These are phyloP conservation scores for Sturmia bella DNA, from an alignment of 2,888 invertebrate genomes.

Conservation along the genomic window DNA sequence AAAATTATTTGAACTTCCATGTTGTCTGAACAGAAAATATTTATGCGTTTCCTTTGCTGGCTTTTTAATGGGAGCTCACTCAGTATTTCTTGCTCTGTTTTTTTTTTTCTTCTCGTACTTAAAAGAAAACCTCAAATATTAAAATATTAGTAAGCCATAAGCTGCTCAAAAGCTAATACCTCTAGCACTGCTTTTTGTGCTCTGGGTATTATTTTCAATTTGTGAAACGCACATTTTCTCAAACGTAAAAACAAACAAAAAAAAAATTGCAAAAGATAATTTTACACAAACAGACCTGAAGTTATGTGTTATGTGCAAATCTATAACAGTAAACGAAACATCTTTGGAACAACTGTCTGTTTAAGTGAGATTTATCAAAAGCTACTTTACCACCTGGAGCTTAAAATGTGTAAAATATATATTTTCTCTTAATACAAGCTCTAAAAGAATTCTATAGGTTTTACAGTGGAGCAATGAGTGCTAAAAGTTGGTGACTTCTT, in stretches of 20 bases:
- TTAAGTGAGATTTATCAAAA: slow-evolving; percentile 55
- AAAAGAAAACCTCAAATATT: slow-evolving; percentile 59
- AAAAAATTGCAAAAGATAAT: background rate
- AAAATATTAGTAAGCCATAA: slow-evolving; percentile 59
- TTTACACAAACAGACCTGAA: slow-evolving; percentile 42
- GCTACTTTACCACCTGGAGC: slow-evolving; percentile 58
- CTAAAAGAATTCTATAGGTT: slow-evolving; percentile 7
- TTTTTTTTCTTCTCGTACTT: slow-evolving; percentile 2
- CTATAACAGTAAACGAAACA: slow-evolving; percentile 22
- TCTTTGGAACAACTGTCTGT: slow-evolving; percentile 42
- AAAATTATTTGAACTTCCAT: slow-evolving; percentile 28
- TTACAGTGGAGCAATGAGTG: background rate
- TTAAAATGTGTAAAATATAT: slow-evolving; percentile 26
- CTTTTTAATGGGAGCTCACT: no score
- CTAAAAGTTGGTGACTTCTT: background rate
- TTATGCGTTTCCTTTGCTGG: slow-evolving; percentile 18
- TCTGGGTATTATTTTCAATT: slow-evolving; percentile 36
- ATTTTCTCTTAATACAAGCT: slow-evolving; percentile 9
- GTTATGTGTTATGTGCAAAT: background rate
- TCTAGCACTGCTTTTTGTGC: slow-evolving; percentile 44
- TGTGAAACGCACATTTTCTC: background rate
- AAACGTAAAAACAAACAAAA: background rate
- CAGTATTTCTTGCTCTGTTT: slow-evolving; percentile 15
- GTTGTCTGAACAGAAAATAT: background rate
- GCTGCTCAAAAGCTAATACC: slow-evolving; percentile 59